Base-by-base conservation (phyloP, 2,797 vertebrate genomes). In the Pteropus rufus region DNA sequence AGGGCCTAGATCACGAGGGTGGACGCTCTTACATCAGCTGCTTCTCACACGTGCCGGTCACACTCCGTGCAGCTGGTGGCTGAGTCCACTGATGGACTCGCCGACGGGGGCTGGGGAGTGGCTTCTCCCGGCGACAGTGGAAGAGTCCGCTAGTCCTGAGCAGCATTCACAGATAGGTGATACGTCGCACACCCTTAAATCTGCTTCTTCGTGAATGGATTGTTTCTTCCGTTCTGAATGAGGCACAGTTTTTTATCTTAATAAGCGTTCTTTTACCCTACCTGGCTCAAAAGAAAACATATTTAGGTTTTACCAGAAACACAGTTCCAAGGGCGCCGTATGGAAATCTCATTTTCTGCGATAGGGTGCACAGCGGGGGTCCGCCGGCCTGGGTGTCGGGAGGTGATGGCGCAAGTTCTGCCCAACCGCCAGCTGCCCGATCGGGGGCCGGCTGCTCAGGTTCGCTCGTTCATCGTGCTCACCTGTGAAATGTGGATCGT, bases 271-370 rank as follows among this genome's bases (percentile, higher is more conserved):
- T 34, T 62, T 64, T 86, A 31, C 26, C 64, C 34, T 7, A 14
- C 36, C 5, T 36, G 54, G 3, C 34, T 79, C 36, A 10, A 88
- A 83, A 86, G 29, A 70, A 65, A 72, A 72, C 54, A n/a, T 9
- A 7, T 24, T 88, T 62, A 29, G 41, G 41, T 85, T 75, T 58
- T 19, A 36, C 36, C 19, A 26, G n/a, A 77, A 81, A 19, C 44
- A 6, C 4, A 19, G 7, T 4, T 31, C 31, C 1, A 3, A 14
- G 24, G 31, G 2, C 21, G 34, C 3, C 46, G 16, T 1, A 10
- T 14, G 21, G 11, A 76, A 44, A 81, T 11, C 21, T 29, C 8
- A 24, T 39, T 81, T 82, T 80, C 36, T 24, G 49, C 34, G 23
- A n/a, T 6, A 14, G 1, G 29, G 19, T 58, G 10, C 44, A 26